These are phyloP conservation scores for Phaedon cochleariae DNA, from an alignment of 2,888 invertebrate species.

Conservation along the genomic window DNA sequence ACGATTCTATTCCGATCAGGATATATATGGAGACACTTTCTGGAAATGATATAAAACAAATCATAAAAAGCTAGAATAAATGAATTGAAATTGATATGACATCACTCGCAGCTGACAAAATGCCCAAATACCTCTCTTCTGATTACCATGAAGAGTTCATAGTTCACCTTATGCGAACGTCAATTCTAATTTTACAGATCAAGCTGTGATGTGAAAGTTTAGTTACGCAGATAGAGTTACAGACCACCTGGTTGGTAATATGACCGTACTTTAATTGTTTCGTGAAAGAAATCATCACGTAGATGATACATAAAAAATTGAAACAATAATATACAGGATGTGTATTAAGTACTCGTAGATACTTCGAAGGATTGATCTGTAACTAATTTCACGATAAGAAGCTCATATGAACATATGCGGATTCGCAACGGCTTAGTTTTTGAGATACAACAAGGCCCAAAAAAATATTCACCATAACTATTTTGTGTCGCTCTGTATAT, in stretches of 20 bases:
- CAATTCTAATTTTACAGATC: slow-evolving; percentile 29
- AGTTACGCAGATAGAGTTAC: background rate
- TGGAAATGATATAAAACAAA: background rate
- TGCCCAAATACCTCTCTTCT: background rate
- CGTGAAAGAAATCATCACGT: background rate
- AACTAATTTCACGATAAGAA: no score
- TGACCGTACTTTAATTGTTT: background rate
- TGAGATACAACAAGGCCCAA: no score
- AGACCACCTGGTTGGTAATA: background rate
- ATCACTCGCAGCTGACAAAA: slow-evolving; percentile 13
- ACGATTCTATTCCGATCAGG: no score
- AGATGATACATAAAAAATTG: no score
- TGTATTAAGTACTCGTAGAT: no score
- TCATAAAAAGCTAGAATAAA: background rate
- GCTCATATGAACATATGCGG: no score
- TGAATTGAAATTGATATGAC: slow-evolving; percentile 6
- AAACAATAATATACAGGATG: no score
- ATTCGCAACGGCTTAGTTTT: no score
- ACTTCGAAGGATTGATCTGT: no score
- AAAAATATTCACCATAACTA: no score
- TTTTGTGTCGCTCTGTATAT: no score
- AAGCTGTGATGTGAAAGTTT: slow-evolving; percentile 21
- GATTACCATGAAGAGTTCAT: slow-evolving; percentile 35
- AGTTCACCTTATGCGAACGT: slow-evolving; percentile 36
- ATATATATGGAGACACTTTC: no score